Percentiles rank a stretch among this genome's conserved stretches.
phyloP scores from a whole-genome alignment of 1,140 invertebrate species.

The Drosophila carrolli region DNA sequence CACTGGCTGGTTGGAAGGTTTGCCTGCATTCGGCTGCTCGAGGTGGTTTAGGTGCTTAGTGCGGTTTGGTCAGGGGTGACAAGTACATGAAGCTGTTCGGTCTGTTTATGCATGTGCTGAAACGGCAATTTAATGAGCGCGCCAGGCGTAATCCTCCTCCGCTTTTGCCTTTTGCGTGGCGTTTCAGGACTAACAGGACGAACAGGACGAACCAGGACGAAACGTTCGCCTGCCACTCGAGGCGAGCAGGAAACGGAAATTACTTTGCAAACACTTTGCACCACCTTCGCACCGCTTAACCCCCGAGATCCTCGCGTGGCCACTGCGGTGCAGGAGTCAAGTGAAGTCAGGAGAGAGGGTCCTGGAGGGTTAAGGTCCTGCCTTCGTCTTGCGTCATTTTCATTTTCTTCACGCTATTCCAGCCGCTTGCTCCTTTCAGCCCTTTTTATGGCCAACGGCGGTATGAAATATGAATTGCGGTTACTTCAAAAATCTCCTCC shows the following conservation, averaged over 20 bases:
- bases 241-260: constrained; percentile 81
- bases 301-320: constrained; percentile 41
- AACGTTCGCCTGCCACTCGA: constrained; percentile 59
- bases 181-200: no score
- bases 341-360: constrained; percentile 38
- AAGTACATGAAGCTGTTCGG: constrained; percentile 40
- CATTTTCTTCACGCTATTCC: constrained; percentile 71
- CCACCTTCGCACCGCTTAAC: constrained; percentile 45
- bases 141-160: constrained; percentile 19
- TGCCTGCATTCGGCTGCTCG: background rate
- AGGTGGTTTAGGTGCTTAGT: constrained; percentile 26
- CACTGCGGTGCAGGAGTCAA: constrained; percentile 56
- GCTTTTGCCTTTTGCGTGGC: constrained; percentile 1
- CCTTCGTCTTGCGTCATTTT: constrained; percentile 66
- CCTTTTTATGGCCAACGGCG: constrained; percentile 71
- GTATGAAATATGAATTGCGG: constrained; percentile 83
- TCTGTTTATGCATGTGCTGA: constrained; percentile 60
- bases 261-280: constrained; percentile 81
- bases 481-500: constrained; percentile 69
- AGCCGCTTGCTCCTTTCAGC: constrained; percentile 52
- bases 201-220: background rate
- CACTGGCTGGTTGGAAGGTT: background rate
- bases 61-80: constrained; percentile 48
- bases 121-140: constrained; percentile 68
- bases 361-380: constrained; percentile 31